Base-by-base conservation (phyloP, 1,140 invertebrate species). In the Hormaphis cornu region DNA sequence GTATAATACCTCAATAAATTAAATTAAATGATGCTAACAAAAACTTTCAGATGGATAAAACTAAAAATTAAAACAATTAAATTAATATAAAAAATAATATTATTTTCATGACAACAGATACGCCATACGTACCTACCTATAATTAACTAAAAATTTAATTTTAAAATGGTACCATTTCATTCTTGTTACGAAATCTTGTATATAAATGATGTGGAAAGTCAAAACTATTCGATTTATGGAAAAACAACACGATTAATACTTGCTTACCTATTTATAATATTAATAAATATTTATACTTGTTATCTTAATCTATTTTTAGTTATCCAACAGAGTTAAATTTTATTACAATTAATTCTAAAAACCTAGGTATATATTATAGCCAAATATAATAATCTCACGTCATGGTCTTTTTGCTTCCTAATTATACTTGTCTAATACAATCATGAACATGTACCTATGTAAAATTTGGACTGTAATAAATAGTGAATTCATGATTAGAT, bases 401-500 rank as follows among this genome's bases (percentile, higher is more conserved):
- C 54, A 24, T 24, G 33, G 33, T 40, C 22, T 63, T 61, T 10
- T 63, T 14, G 58, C 58, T 63, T 63, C n/a, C 58, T 40, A 63
- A 63, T 46, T 44, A 24, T 63, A 26, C n/a, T 7, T 40, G 37
- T 63, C 20, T 20, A 61, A 61, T 46, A 63, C 58, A 63, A 63
- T 63, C 58, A 63, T 63, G 58, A 46, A 63, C 26, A 46, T 63
- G 58, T 46, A 40, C 14, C n/a, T n/a, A 63, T 63, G 58, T 46
- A 44, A 46, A 63, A 46, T 37, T 63, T 44, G 16, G 40, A 63
- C 40, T 63, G 40, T 46, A 46, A 37, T n/a, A n/a, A n/a, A n/a
- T 46, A 46, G 58, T 24, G 6, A 63, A 63, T 44, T 18, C n/a
- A 10, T 63, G 58, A 30, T 63, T 63, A 63, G 58, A 46, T 63